A percentile compares a stretch with the other conserved stretches of the same genome.
These are phyloP conservation scores for Nerophis ophidion DNA, from an alignment of 2,113 vertebrate genomes.

Conservation along the genomic window DNA sequence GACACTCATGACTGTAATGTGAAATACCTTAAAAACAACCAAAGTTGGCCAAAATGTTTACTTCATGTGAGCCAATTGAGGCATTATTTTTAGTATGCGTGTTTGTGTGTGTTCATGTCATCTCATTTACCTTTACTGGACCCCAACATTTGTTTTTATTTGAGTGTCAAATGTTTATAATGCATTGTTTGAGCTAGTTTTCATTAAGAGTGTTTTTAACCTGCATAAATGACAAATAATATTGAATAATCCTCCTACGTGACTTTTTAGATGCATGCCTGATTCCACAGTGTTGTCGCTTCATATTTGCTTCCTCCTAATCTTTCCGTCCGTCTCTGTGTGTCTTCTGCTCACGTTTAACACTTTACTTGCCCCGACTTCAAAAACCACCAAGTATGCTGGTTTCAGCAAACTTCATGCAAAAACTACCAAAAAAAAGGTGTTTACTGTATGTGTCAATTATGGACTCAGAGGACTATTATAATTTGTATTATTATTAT, in stretches of 20 bases:
- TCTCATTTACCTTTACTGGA: neutral
- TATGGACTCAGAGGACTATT: constrained; percentile 44
- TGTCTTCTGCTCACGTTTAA: constrained; percentile 58
- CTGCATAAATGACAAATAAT: neutral
- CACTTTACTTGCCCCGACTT: constrained; percentile 54
- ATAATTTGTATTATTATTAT: constrained; percentile 10
- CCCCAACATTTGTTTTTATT: neutral
- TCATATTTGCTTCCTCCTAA: constrained; percentile 62
- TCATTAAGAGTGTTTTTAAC: constrained; percentile 4
- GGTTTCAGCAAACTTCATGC: constrained; percentile 54
- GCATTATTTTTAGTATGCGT: constrained; percentile 51
- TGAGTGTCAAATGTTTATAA: neutral
- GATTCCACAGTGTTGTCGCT: constrained; percentile 34
- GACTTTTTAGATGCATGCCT: constrained; percentile 49
- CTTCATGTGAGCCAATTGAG: constrained; percentile 51
- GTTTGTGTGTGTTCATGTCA: constrained; percentile 40
- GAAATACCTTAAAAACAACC: neutral
- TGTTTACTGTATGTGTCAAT: constrained; percentile 9
- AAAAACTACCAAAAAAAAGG: constrained; percentile 66
- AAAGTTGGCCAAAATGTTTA: constrained; percentile 32
- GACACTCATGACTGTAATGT: constrained; percentile 65
- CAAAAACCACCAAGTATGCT: constrained; percentile 65
- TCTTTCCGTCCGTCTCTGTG: constrained; percentile 47
- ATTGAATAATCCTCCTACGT: constrained; percentile 8
- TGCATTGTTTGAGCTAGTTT: neutral